Percentiles rank a stretch among this genome's conserved stretches.
Conservation (phyloP, 2,888 invertebrate species). For the Eledone cirrhosa region DNA sequence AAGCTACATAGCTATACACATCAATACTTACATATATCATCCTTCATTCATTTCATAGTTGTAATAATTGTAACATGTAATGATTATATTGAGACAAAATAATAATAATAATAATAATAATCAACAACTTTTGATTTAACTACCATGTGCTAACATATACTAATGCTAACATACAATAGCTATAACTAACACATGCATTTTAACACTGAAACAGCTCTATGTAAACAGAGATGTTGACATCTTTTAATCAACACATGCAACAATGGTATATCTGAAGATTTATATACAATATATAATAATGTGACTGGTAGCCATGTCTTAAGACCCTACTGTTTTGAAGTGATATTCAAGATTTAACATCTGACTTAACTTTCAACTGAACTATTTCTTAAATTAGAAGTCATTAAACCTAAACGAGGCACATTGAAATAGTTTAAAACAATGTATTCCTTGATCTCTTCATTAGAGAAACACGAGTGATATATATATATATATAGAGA, state of each 20-base stretch:
- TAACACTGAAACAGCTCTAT: constrained; percentile 3
- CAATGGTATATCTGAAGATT: neutral
- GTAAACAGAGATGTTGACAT: neutral
- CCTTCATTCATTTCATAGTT: neutral
- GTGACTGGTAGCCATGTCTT: too few relatives aligned
- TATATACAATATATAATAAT: too few relatives aligned
- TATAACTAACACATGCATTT: neutral
- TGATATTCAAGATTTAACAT: too few relatives aligned
- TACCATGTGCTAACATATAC: neutral
- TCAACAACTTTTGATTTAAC: neutral
- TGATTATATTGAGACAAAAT: too few relatives aligned
- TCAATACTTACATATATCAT: neutral
- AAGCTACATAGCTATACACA: neutral
- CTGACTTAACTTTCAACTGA: too few relatives aligned
- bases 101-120: too few relatives aligned
- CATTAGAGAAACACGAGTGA: neutral
- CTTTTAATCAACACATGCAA: neutral
- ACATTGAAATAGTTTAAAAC: too few relatives aligned
- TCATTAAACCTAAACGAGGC: too few relatives aligned
- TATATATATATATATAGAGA: neutral
- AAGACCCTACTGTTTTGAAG: too few relatives aligned
- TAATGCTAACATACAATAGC: neutral
- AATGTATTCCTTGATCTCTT: too few relatives aligned
- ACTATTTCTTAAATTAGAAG: too few relatives aligned
- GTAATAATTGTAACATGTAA: neutral